Base-by-base conservation (phyloP, 2,888 invertebrate species). In the Hypsopygia costalis region DNA sequence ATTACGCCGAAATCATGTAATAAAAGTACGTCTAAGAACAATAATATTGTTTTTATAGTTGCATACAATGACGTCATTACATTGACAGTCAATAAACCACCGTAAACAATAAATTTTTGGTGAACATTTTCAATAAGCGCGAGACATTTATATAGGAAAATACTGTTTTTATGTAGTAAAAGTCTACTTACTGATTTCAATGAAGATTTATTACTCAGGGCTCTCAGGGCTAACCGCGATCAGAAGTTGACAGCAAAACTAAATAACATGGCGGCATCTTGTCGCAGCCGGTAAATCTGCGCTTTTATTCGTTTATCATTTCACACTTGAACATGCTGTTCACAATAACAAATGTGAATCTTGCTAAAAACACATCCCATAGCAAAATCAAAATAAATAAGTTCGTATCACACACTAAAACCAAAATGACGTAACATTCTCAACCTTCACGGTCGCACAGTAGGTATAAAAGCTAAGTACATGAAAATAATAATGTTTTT, bases 341-440 rank as follows among this genome's bases (percentile, higher is more conserved):
- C 69, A 69, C 65, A 61, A 62, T 58, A 61, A 56, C 48, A 50
- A 58, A 57, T 62, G 66, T 62, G 59, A 68, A 60, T 56, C 48
- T 55, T 47, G 52, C 52, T 51, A 69, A 65, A 69, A 72, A 57
- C 79, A 81, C 77, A 72, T 64, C 61, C 62, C 64, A 62, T 57
- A 66, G 58, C 49, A 62, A 58, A 67, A 59, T 52, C 64, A 69
- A 75, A 78, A 67, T 74, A 76, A 64, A 62, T 72, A 67, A 61
- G 72, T 81, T 71, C 74, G 63, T 67, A 85, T 70, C 80, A 85
- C 79, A 74, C 80, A 83, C 76, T 75, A 77, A 70, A 77, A 70
- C 70, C 73, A 74, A 86, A 87, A 85, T 88, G 88, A 88, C 88
- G 88, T 88, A 88, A 88, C 88, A 87, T 81, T 82, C 83, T 86